Conservation (phyloP, 1,140 invertebrate genomes). For the Rhizoglyphus robini region DNA sequence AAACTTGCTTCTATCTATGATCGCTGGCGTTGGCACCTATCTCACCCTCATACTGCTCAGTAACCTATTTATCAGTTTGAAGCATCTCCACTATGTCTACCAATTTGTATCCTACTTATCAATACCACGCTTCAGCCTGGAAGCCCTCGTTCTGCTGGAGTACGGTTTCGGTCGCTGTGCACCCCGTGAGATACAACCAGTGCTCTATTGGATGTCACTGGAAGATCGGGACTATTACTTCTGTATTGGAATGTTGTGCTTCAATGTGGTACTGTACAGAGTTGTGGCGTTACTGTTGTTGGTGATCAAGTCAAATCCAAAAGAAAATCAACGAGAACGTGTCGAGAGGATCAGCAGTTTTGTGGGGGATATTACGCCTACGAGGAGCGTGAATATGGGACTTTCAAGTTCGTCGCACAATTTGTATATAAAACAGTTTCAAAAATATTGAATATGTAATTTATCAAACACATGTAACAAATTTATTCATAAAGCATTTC, state of each 20-base stretch:
- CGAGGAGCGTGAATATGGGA: no score
- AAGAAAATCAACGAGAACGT: no score
- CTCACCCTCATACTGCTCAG: not conserved
- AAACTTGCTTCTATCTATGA: not conserved
- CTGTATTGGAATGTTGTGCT: not conserved
- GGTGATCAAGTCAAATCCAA: no score
- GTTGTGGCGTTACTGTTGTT: no score
- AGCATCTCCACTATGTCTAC: not conserved
- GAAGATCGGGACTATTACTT: not conserved
- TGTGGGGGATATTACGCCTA: no score
- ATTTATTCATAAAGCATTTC: no score
- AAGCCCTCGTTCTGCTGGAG: slow-evolving; percentile 3
- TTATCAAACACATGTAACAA: no score
- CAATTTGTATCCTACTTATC: slow-evolving; percentile 9
- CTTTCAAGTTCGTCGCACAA: no score
- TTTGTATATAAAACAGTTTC: no score
- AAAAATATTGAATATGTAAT: no score
- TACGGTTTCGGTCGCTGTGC: slow-evolving; percentile 16
- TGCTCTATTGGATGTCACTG: not conserved
- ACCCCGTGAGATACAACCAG: not conserved
- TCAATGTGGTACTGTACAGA: not conserved
- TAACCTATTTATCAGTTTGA: not conserved
- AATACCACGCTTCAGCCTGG: not conserved
- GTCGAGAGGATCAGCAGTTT: no score
- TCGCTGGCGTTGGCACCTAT: not conserved